Evolutionary conservation across 1,140 invertebrate species (phyloP).

Genomic region (Brachionus koreanus): DNA sequence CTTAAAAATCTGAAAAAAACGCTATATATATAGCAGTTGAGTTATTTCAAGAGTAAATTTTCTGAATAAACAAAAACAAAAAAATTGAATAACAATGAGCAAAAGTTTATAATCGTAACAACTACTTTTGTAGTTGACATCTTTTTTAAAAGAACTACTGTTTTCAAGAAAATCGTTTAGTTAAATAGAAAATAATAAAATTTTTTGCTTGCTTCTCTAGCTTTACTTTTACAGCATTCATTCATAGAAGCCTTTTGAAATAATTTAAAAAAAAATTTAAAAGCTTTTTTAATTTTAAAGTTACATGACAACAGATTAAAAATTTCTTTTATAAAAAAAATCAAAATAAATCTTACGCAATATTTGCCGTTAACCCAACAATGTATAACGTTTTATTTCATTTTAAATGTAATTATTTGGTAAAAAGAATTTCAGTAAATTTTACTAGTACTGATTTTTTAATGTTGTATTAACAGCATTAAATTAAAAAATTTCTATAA

Average conservation of each 20-base stretch:
- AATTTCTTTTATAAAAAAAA: neutral
- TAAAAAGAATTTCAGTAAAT: too few species aligned
- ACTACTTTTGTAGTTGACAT: neutral
- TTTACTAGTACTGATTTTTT: too few species aligned
- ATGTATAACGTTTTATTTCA: neutral
- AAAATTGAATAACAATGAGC: slow-evolving; percentile 9
- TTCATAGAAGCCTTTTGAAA: too few species aligned
- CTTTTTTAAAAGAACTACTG: neutral
- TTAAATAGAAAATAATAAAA: neutral
- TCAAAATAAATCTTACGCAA: slow-evolving; percentile 12
- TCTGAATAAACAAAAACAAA: neutral
- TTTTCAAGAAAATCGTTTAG: neutral
- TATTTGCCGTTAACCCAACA: neutral
- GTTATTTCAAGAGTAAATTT: neutral
- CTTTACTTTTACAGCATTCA: neutral
- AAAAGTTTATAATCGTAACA: slow-evolving; percentile 1
- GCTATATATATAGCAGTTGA: neutral
- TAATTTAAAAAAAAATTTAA: neutral
- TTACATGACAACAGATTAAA: neutral
- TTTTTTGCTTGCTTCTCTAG: neutral
- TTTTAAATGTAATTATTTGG: neutral
- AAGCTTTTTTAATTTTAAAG: neutral
- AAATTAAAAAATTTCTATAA: too few species aligned
- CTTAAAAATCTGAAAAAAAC: neutral
- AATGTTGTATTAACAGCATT: too few species aligned